Evolutionary conservation across 2,888 invertebrate genomes (phyloP), one percentile per base, ranked within the genome.

Genomic region (Xanthorhoe designata): DNA sequence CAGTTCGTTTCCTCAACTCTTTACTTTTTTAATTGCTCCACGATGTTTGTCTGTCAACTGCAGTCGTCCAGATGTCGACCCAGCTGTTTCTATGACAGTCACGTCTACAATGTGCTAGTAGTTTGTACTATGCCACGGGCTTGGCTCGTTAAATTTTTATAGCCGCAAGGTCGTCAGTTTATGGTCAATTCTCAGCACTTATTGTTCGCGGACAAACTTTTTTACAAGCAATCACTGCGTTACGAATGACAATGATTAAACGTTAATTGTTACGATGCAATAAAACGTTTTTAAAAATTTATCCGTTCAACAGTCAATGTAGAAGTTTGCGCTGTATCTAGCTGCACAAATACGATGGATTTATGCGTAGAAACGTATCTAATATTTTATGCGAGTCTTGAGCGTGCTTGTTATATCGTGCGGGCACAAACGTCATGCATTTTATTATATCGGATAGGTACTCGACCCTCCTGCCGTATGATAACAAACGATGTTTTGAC

Each of bases 121-220:
- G 84, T 86, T 86, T 76, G 81, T 66, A 66, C 81, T 79, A 80
- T 81, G 78, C 85, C 80, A 83, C 89, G 85, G 86, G 85, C 85
- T 85, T 82, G 81, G 86, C 89, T 93, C 92, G 94, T 94, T 94
- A 94, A 94, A 93, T 91, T 94, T 94, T 94, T 94, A 94, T 93
- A 87, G 87, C 93, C 89, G 76, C 94, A 94, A 94, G 94, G 94
- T 94, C 94, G 91, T 84, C 89, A 85, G 85, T 94, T 94, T 94
- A 94, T 93, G 94, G 93, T 92, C 93, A 92, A 92, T 94, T 88
- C 92, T 88, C 84, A 88, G 87, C 88, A 87, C 90, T 92, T 90
- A 92, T 92, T 92, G 92, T 92, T 91, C 85, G 87, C 87, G 81
- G 86, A 83, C 87, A 77, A 85, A 86, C 81, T 89, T 90, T 90